Evolutionary conservation across 1,140 invertebrate species (phyloP).

Genomic region (Portunus trituberculatus): DNA sequence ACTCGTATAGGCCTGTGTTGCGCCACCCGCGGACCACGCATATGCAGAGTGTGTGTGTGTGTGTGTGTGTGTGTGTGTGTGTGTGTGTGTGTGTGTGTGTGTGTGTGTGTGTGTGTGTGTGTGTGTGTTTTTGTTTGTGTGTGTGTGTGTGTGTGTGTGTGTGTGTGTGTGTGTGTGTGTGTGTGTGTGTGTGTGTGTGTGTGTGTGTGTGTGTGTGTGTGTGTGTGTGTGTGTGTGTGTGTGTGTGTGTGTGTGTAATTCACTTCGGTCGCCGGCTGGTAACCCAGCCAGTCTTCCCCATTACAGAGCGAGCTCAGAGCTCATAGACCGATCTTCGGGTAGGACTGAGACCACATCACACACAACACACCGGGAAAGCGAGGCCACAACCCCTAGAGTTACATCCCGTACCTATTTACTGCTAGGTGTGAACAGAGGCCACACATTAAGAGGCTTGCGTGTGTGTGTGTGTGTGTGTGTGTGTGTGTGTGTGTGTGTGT

Average conservation of each 20-base stretch:
- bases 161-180: slow-evolving; percentile 45
- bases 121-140: not conserved
- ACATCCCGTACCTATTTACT: too few species aligned
- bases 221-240: slow-evolving; percentile 46
- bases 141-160: slow-evolving; percentile 49
- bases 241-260: slow-evolving; percentile 13
- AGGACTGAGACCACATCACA: too few species aligned
- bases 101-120: slow-evolving; percentile 20
- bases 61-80: slow-evolving; percentile 20
- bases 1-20: not conserved
- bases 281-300: too few species aligned
- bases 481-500: slow-evolving; percentile 20
- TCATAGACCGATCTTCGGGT: too few species aligned
- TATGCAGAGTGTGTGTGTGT: not conserved
- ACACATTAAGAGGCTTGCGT: too few species aligned
- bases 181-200: slow-evolving; percentile 45
- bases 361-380: too few species aligned
- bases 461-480: slow-evolving; percentile 28
- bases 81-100: slow-evolving; percentile 20
- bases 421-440: too few species aligned
- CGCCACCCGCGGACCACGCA: not conserved
- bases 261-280: too few species aligned
- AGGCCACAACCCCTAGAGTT: too few species aligned
- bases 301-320: too few species aligned
- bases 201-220: slow-evolving; percentile 48